phyloP scores from a whole-genome alignment of 2,113 vertebrate genomes.

The Nothocercus nigrocapillus region DNA sequence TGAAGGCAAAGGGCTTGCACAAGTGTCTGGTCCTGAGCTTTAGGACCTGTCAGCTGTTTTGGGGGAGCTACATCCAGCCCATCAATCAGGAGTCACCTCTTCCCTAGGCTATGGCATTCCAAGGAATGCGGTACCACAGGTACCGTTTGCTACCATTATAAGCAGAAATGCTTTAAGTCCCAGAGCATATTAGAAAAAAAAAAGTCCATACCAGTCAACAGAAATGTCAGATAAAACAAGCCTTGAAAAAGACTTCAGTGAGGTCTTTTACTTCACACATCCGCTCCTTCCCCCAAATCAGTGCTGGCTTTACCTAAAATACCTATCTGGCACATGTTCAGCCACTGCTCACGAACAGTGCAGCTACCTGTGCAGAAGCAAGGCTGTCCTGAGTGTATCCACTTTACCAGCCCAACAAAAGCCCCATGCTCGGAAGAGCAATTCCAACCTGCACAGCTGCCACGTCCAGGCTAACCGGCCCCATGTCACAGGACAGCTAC shows the following conservation, averaged over 20 bases:
- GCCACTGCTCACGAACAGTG: background rate
- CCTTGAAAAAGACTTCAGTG: background rate
- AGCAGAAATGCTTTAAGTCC: background rate
- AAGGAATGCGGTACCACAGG: background rate
- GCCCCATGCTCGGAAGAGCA: accelerated
- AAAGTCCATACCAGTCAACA: background rate
- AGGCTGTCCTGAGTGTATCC: background rate
- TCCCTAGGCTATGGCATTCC: background rate
- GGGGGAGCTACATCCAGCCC: background rate
- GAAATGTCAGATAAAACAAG: background rate
- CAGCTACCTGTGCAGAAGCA: background rate
- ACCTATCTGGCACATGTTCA: background rate
- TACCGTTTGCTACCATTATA: background rate
- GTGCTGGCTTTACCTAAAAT: background rate
- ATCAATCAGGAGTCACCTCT: conserved; percentile 23
- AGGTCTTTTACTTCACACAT: background rate
- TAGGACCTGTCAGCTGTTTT: conserved; percentile 15
- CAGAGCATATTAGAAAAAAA: background rate
- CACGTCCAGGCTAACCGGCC: background rate
- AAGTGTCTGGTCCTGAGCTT: background rate
- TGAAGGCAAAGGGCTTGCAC: background rate
- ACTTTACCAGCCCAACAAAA: background rate
- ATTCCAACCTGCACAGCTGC: background rate
- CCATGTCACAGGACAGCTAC: background rate
- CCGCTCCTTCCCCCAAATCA: background rate